These are phyloP conservation scores for Digitonthophagus gazella DNA, from an alignment of 2,888 invertebrate genomes.

Conservation along the genomic window DNA sequence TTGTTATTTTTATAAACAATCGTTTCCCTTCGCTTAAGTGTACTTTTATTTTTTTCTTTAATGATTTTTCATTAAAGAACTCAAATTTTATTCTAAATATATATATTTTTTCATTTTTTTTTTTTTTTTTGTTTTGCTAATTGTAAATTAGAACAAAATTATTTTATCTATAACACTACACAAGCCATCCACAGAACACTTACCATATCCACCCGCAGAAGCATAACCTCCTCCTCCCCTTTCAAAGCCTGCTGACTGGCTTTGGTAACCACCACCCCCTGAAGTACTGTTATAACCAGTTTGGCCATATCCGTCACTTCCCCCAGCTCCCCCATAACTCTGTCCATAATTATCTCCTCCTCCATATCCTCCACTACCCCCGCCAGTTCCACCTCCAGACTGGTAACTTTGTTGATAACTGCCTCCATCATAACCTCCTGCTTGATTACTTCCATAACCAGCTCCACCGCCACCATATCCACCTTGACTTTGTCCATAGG, in stretches of 20 bases:
- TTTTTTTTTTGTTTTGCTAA: not conserved
- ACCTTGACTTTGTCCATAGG: slow-evolving; percentile 25
- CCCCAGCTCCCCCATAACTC: slow-evolving; percentile 23
- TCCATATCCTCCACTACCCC: slow-evolving; percentile 25
- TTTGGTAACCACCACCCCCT: slow-evolving; percentile 26
- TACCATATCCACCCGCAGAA: slow-evolving; percentile 26
- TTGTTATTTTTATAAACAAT: too few species aligned
- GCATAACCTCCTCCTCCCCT: slow-evolving; percentile 27
- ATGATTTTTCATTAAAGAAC: too few species aligned
- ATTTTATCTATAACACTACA: not conserved
- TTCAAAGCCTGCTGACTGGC: slow-evolving; percentile 25
- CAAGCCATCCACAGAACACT: slow-evolving; percentile 9
- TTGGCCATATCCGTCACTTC: slow-evolving; percentile 27
- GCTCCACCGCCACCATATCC: slow-evolving; percentile 19
- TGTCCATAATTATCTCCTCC: slow-evolving; percentile 24
- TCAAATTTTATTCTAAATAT: not conserved
- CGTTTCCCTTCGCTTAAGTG: not conserved
- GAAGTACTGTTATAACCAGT: slow-evolving; percentile 25
- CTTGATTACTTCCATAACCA: slow-evolving; percentile 22
- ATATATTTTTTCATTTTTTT: not conserved
- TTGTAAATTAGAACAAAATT: not conserved
- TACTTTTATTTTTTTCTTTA: too few species aligned
- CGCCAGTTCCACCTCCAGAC: slow-evolving; percentile 21
- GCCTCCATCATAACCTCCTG: slow-evolving; percentile 23
- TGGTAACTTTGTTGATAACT: slow-evolving; percentile 23